Evolutionary conservation across 2,113 vertebrate species (phyloP), one percentile per base, ranked within the genome.

Genomic region (Sylvietta virens): DNA sequence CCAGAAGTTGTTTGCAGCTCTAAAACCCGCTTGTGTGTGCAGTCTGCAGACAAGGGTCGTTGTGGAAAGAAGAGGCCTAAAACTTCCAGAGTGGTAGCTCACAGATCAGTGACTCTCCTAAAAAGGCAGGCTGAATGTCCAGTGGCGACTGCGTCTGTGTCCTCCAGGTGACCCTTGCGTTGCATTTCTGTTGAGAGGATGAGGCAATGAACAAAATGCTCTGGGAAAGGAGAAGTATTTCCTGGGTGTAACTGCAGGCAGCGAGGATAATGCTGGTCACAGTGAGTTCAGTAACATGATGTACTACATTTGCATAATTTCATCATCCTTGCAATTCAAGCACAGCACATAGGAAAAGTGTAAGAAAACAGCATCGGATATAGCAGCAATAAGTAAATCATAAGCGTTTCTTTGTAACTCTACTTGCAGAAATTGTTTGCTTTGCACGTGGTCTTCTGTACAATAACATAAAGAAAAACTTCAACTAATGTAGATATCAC

Each of bases 361-460:
- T 88, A 95, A 97, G 95, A 98, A 97, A 97, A 97, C 97, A 97
- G 97, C 98, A 91, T 97, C 98, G 97, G 95, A 96, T 97, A 98
- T 96, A 98, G 98, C 98, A 99, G 98, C 98, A 98, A 98, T 98
- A 99, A 98, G 98, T 98, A 99, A 94, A 98, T 97, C 98, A 89
- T 98, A 98, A 98, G 94, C 98, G 97, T 98, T 98, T 98, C 97
- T 98, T 97, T 98, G 97, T 98, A 98, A 97, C 97, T 98, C 85
- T 92, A 94, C 98, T 98, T 98, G 98, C 98, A 98, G 94, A 96
- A 94, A 86, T 96, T 92, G 84, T 98, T 97, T 95, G 93, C 82
- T 97, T 97, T 97, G 95, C 94, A 95, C 50, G 78, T 90, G 96
- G 89, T 96, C 86, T 92, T 95, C 95, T 96, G 93, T 95, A 96